A percentile compares a stretch with the other conserved stretches of the same genome.
These are phyloP conservation scores for Notospermus geniculatus DNA, from an alignment of 1,140 invertebrate species.

Conservation along the genomic window DNA sequence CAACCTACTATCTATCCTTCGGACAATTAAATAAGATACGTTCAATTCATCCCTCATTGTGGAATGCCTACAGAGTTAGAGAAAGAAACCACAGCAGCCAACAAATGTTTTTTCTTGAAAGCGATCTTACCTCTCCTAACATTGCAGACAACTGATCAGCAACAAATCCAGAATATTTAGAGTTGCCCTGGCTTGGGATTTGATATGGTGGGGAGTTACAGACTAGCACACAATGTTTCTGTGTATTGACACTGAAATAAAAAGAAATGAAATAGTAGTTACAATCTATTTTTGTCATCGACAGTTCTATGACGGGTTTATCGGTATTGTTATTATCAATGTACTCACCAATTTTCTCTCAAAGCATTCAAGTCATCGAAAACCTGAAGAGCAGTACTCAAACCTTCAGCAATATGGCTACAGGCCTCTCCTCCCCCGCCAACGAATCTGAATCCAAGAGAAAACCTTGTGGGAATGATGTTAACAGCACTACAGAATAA, in stretches of 20 bases:
- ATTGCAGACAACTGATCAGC: slow-evolving; percentile 73
- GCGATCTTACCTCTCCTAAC: slow-evolving; percentile 66
- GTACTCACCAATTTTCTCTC: slow-evolving; percentile 60
- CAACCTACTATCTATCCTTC: too few species aligned
- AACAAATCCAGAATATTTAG: slow-evolving; percentile 67
- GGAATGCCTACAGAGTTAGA: too few species aligned
- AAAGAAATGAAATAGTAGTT: slow-evolving; percentile 20
- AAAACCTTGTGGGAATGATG: background rate
- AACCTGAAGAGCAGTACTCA: slow-evolving; percentile 80
- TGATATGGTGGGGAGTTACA: slow-evolving; percentile 92
- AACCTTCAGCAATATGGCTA: slow-evolving; percentile 86
- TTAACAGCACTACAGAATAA: background rate
- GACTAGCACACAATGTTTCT: slow-evolving; percentile 82
- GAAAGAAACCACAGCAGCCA: too few species aligned
- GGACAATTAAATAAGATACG: too few species aligned
- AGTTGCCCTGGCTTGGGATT: slow-evolving; percentile 76
- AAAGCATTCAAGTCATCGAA: slow-evolving; percentile 81
- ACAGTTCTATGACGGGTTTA: too few species aligned
- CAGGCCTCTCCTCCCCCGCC: slow-evolving; percentile 85
- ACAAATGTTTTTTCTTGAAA: background rate
- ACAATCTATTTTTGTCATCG: too few species aligned
- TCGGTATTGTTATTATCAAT: too few species aligned
- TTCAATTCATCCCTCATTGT: too few species aligned
- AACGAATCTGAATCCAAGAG: slow-evolving; percentile 66
- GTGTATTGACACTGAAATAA: slow-evolving; percentile 41